Base-by-base conservation (phyloP, 2,113 vertebrate genomes). In the Nanorana parkeri region DNA sequence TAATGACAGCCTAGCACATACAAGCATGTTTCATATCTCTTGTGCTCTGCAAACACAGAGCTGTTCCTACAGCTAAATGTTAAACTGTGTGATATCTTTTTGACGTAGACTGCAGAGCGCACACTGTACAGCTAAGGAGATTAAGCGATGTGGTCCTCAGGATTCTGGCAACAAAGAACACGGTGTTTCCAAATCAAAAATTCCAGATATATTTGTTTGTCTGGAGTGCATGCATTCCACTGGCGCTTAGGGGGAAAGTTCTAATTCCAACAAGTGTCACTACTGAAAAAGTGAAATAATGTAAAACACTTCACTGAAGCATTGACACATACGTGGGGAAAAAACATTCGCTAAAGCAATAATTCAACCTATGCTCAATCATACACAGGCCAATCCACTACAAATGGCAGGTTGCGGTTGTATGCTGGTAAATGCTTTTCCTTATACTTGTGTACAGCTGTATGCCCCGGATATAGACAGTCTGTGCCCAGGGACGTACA, bases 131-230 rank as follows among this genome's bases (percentile, higher is more conserved):
- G 58, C 51, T 56, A 82, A 67, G 69, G 2, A 67, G 80, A 73
- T 74, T 82, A 82, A 74, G 60, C 54, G 23, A 51, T 56, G 60
- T 65, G 63, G 66, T 64, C 21, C 61, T 26, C 28, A 19, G 47
- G 29, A n/a, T 67, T 75, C 67, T 21, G 54, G 55, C 3, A 64
- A 82, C 80, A 82, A 82, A 82, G 71, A 74, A 67, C 68, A 74
- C 23, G 67, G 71, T 81, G 68, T 82, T 52, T 60, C 80, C 51
- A 41, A 58, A 28, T 29, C 20, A 67, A 26, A 60, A 65, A 74
- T 75, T 82, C 55, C 69, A 75, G 24, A 58, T 75, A 29, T 74
- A 74, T 74, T 75, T 74, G 29, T 47, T 23, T 63, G 21, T 80
- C 17, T 71, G 68, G 69, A 65, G 51, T 56, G 61, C 63, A 23